These are phyloP conservation scores for Drosophila guanche DNA, from an alignment of 1,140 invertebrate species.

Conservation along the genomic window DNA sequence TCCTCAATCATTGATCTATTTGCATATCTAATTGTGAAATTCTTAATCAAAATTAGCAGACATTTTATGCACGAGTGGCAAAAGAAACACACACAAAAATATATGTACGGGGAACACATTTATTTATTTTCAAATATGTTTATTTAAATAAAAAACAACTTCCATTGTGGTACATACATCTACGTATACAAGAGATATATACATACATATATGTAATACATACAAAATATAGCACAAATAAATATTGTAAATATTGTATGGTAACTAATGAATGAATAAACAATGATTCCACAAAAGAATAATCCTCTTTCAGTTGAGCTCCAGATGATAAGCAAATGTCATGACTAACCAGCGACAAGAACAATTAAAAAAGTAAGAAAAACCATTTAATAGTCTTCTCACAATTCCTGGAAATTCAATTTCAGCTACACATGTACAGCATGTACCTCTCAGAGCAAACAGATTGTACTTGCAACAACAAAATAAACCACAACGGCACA, in stretches of 20 bases:
- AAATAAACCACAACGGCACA: conserved; percentile 35
- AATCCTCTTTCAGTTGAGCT: background rate
- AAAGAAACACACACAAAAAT: conserved; percentile 8
- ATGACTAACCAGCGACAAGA: background rate
- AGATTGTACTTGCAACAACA: conserved; percentile 28
- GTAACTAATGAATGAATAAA: conserved; percentile 50
- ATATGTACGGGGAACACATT: conserved; percentile 15
- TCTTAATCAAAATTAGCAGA: conserved; percentile 69
- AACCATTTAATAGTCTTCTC: conserved; percentile 24
- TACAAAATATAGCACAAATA: conserved; percentile 54
- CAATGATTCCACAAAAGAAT: conserved; percentile 48
- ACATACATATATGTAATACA: conserved; percentile 19
- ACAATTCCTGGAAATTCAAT: conserved; percentile 48
- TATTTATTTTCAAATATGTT: conserved; percentile 56
- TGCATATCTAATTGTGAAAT: conserved; percentile 68
- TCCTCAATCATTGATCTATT: conserved; percentile 51
- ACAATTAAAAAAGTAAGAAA: conserved; percentile 1
- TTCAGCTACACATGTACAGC: conserved; percentile 32
- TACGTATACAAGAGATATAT: conserved; percentile 45
- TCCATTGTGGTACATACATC: conserved; percentile 38
- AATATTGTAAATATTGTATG: conserved; percentile 75
- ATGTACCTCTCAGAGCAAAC: conserved; percentile 6
- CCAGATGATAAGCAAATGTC: background rate
- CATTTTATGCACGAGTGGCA: conserved; percentile 16
- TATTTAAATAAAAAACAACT: conserved; percentile 24